Percentiles rank a stretch among this genome's conserved stretches.
Evolutionary conservation across 2,113 vertebrate genomes (phyloP).

Genomic region (Microcebus ravelobensis): DNA sequence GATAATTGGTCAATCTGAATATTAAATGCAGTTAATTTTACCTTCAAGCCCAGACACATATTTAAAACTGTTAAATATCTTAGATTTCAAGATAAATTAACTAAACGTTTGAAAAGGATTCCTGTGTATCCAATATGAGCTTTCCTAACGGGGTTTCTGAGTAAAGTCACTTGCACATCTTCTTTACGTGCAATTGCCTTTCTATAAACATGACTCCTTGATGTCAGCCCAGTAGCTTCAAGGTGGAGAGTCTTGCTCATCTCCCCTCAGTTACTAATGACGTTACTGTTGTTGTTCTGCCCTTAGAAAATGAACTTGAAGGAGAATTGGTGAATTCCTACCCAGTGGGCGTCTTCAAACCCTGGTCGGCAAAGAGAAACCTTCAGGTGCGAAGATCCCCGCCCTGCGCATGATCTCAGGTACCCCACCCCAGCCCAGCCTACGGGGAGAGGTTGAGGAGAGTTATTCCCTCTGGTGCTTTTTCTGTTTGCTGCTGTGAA

Average conservation of each 20-base stretch:
- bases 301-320: conserved; percentile 92
- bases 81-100: not conserved
- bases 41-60: not conserved
- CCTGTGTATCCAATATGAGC: not conserved
- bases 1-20: not conserved
- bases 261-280: not conserved
- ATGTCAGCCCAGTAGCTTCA: rapidly evolving
- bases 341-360: conserved; percentile 81
- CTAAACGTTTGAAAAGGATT: not conserved
- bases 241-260: rapidly evolving
- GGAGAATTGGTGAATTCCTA: conserved; percentile 88
- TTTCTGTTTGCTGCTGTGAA: conserved; percentile 67
- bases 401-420: conserved; percentile 89
- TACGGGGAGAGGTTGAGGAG: conserved; percentile 41
- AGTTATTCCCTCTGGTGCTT: conserved; percentile 77
- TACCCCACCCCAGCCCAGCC: conserved; percentile 80
- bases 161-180: rapidly evolving
- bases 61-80: not conserved
- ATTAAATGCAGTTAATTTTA: not conserved
- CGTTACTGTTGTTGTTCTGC: conserved; percentile 66
- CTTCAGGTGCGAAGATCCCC: conserved; percentile 88
- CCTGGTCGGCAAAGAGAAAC: conserved; percentile 83
- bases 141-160: not conserved
- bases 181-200: rapidly evolving
- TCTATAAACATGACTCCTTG: rapidly evolving